These are phyloP conservation scores for Mola mola DNA, from an alignment of 2,113 vertebrate genomes.

Conservation along the genomic window DNA sequence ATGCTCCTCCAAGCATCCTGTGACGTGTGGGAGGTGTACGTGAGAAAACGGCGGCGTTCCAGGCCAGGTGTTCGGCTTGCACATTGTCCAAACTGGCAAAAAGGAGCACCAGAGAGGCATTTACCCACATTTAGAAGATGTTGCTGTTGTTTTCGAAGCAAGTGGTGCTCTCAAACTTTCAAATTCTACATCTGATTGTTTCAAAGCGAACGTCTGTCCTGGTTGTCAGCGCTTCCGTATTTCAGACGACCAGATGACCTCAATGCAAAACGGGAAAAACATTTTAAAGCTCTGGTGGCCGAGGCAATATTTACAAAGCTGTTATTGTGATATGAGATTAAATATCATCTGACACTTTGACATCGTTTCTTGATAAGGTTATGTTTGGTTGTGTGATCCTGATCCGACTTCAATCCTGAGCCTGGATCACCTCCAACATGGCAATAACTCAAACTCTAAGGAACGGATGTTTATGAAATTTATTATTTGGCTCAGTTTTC, in stretches of 20 bases:
- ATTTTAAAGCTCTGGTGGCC: neutral
- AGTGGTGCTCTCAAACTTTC: neutral
- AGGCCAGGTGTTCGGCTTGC: constrained; percentile 25
- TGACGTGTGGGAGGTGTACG: neutral
- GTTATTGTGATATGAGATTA: no score
- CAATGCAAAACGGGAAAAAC: neutral
- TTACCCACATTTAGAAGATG: constrained; percentile 22
- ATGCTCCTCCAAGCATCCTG: neutral
- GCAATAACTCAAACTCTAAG: no score
- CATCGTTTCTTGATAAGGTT: no score
- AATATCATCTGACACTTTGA: no score
- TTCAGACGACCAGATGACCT: neutral
- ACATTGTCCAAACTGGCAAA: constrained; percentile 13
- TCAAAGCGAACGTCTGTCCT: neutral
- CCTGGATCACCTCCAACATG: no score
- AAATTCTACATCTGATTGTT: neutral
- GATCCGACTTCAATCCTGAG: no score
- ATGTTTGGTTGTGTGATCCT: no score
- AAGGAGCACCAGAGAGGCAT: constrained; percentile 45
- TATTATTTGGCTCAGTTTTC: no score
- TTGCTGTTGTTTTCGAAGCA: neutral
- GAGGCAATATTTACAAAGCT: no score
- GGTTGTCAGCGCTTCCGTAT: neutral
- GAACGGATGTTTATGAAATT: no score
- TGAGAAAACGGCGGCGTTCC: constrained; percentile 8